Conservation (phyloP, 2,888 invertebrate genomes). For the Epirrhoe tristata region DNA sequence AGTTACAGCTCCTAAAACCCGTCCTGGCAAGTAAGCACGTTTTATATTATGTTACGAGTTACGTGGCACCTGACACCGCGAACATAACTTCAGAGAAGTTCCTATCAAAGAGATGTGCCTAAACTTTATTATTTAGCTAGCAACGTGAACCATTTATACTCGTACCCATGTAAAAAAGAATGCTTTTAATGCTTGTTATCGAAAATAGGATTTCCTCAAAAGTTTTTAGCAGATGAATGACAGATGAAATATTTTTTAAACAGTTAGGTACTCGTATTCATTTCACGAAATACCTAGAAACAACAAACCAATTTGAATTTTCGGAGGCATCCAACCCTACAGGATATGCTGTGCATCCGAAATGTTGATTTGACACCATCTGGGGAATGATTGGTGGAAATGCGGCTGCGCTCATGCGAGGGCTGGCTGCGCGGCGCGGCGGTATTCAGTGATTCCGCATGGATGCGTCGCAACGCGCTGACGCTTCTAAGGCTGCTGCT, state of each 20-base stretch:
- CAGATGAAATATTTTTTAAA: no score
- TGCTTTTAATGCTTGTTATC: background rate
- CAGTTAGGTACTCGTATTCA: background rate
- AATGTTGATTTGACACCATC: slow-evolving; percentile 28
- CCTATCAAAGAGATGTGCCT: slow-evolving; percentile 32
- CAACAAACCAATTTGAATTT: background rate
- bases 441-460: slow-evolving; percentile 35
- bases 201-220: no score
- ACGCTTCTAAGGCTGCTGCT: slow-evolving; percentile 15
- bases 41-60: slow-evolving; percentile 57
- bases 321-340: background rate
- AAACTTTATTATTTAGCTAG: background rate
- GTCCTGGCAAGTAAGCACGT: slow-evolving; percentile 55
- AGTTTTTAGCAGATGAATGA: no score
- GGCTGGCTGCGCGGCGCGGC: slow-evolving; percentile 27
- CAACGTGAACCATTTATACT: background rate
- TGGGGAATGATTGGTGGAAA: slow-evolving; percentile 37
- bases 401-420: slow-evolving; percentile 34
- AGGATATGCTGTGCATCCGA: slow-evolving; percentile 1
- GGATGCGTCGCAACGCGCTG: slow-evolving; percentile 31
- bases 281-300: background rate
- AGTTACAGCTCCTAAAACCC: slow-evolving; percentile 51
- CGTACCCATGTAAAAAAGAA: background rate
- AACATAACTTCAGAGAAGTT: slow-evolving; percentile 53
- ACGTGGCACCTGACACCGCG: slow-evolving; percentile 57